phyloP scores from a whole-genome alignment of 2,113 vertebrate genomes.

The Misgurnus anguillicaudatus region DNA sequence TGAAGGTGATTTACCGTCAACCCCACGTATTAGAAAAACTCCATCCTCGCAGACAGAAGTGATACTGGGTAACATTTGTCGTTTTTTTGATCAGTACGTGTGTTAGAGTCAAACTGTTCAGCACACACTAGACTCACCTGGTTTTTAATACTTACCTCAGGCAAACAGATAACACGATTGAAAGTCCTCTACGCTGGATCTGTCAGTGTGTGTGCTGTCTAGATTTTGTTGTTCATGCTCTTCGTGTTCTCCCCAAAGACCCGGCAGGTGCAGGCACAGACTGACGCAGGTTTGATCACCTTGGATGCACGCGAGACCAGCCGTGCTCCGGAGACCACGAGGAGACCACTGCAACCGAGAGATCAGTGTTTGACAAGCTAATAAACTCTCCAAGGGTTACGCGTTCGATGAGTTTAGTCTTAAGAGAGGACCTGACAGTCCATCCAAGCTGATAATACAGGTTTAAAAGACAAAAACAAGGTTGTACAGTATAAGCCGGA shows the following conservation, averaged over 20 bases:
- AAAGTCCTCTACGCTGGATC: constrained; percentile 65
- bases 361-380: constrained; percentile 67
- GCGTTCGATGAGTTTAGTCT: constrained; percentile 71
- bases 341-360: constrained; percentile 61
- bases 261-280: constrained; percentile 66
- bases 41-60: constrained; percentile 28
- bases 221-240: constrained; percentile 68
- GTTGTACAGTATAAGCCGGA: background rate
- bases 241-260: constrained; percentile 61
- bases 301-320: constrained; percentile 66
- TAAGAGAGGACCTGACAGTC: constrained; percentile 69
- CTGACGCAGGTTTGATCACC: constrained; percentile 77
- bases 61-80: constrained; percentile 45
- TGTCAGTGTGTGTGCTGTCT: constrained; percentile 56
- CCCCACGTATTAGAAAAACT: constrained; percentile 19
- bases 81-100: constrained; percentile 47
- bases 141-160: constrained; percentile 47
- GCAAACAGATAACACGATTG: constrained; percentile 64
- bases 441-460: constrained; percentile 60
- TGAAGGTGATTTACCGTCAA: constrained; percentile 51
- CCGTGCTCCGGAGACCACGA: constrained; percentile 54
- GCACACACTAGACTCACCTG: constrained; percentile 33
- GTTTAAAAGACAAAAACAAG: constrained; percentile 1
- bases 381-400: constrained; percentile 71
- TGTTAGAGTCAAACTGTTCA: constrained; percentile 37